Evolutionary conservation across 2,113 vertebrate genomes (phyloP), one percentile per base, ranked within the genome.

Genomic region (Cnemophilus loriae): DNA sequence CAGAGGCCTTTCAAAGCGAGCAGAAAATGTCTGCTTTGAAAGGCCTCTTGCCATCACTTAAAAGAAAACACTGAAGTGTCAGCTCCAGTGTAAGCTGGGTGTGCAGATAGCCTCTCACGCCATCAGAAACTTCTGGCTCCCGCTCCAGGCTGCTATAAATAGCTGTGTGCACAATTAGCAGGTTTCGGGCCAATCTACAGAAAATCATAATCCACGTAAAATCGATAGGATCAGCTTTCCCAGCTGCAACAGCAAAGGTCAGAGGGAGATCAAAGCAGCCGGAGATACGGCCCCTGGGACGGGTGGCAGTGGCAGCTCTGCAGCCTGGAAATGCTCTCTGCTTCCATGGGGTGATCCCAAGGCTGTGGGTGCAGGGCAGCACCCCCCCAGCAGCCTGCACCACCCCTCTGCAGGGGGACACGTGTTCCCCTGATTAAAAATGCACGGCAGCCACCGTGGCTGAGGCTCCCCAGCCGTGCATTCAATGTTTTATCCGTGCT

Each of bases 141-240:
- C 1, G 3, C 60, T 57, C 69, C 37, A 15, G 79, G 35, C 2
- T 3, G 7, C 93, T 87, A 67, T 63, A 79, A 93, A 95, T 89
- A 95, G 42, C 81, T 27, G 4, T 16, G 27, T 60, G 85, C 56
- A 67, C 93, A 88, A 84, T 90, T 83, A 95, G 79, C 90, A 92
- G 92, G 63, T 91, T 91, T 76, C 33, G 27, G 82, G 39, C 35
- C 71, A 32, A 92, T 47, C 89, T 67, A 6, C 79, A 63, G 79
- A 90, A 94, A 90, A 96, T 95, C 90, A 90, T 81, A 96, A 90
- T 26, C 79, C 91, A 24, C 10, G 3, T 39, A 4, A 77, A 53
- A 96, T 96, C 75, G 0, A 94, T 93, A 23, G 68, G 92, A 74
- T 95, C 95, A 77, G 47, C 79, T 86, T 95, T 86, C 95, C 85